Evolutionary conservation across 2,888 invertebrate species (phyloP).

Genomic region (Limnephilus marmoratus): DNA sequence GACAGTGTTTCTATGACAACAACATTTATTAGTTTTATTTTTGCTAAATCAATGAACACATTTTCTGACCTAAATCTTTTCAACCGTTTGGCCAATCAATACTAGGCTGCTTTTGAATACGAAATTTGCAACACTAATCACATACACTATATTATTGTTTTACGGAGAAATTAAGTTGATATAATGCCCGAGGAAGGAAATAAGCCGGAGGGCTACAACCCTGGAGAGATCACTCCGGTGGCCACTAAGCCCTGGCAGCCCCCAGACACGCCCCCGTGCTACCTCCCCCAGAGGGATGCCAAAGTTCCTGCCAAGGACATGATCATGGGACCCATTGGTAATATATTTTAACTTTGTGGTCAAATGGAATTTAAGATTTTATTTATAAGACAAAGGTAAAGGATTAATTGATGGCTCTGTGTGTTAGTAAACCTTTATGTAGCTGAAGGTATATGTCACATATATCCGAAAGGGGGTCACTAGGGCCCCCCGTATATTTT

Average conservation of each 20-base stretch:
- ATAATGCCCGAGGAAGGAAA: constrained; percentile 16
- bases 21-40: neutral
- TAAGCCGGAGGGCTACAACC: constrained; percentile 70
- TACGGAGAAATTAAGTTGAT: neutral
- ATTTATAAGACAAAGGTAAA: neutral
- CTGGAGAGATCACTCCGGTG: constrained; percentile 72
- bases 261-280: constrained; percentile 71
- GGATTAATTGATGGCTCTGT: no score
- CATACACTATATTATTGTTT: neutral
- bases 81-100: neutral
- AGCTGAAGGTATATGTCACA: no score
- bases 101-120: neutral
- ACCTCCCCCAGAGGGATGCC: constrained; percentile 61
- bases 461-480: no score
- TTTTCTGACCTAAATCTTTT: neutral
- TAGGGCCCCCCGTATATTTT: no score
- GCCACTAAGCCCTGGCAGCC: constrained; percentile 69
- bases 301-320: constrained; percentile 73
- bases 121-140: neutral
- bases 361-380: neutral
- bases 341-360: neutral
- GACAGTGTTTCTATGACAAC: neutral
- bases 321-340: constrained; percentile 72
- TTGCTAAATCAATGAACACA: neutral
- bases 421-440: no score